Evolutionary conservation across 2,797 vertebrate genomes (phyloP).

Genomic region (Cyclopterus lumpus): DNA sequence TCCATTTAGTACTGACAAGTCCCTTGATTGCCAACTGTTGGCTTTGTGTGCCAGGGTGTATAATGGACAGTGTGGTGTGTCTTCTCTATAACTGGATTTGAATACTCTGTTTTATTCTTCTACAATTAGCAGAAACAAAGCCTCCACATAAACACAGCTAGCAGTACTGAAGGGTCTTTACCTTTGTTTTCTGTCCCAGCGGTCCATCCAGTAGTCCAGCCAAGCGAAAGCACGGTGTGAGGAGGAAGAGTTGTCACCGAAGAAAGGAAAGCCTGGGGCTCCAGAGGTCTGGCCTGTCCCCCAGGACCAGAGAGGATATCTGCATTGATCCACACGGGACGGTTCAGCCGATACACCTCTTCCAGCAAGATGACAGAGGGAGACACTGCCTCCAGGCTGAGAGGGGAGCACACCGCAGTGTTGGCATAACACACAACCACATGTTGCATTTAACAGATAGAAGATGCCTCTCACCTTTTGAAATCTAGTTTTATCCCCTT

Average conservation of each 20-base stretch:
- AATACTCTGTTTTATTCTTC: not conserved
- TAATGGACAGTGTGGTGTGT: too few relatives aligned
- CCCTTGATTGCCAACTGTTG: not conserved
- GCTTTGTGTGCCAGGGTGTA: not conserved
- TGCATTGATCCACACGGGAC: slow-evolving; percentile 92
- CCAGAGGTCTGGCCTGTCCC: slow-evolving; percentile 77
- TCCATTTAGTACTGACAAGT: not conserved
- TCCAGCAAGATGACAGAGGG: slow-evolving; percentile 86
- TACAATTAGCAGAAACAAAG: not conserved
- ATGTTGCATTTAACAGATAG: not conserved
- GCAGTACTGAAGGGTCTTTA: slow-evolving; percentile 51
- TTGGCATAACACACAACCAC: not conserved
- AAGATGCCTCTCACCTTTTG: slow-evolving; percentile 85
- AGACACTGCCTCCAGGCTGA: slow-evolving; percentile 82
- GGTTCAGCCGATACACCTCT: slow-evolving; percentile 52
- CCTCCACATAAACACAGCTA: not conserved
- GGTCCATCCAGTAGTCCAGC: slow-evolving; percentile 91
- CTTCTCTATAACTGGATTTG: not conserved
- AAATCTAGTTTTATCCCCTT: slow-evolving; percentile 97
- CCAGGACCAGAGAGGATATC: slow-evolving; percentile 90
- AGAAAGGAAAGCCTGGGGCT: slow-evolving; percentile 74
- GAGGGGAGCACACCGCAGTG: not conserved
- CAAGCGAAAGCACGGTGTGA: slow-evolving; percentile 87
- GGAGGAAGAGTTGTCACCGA: slow-evolving; percentile 78
- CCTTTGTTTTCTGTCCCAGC: slow-evolving; percentile 83